These are phyloP conservation scores for Drosophila tsacasi DNA, from an alignment of 1,140 invertebrate species.

Conservation along the genomic window DNA sequence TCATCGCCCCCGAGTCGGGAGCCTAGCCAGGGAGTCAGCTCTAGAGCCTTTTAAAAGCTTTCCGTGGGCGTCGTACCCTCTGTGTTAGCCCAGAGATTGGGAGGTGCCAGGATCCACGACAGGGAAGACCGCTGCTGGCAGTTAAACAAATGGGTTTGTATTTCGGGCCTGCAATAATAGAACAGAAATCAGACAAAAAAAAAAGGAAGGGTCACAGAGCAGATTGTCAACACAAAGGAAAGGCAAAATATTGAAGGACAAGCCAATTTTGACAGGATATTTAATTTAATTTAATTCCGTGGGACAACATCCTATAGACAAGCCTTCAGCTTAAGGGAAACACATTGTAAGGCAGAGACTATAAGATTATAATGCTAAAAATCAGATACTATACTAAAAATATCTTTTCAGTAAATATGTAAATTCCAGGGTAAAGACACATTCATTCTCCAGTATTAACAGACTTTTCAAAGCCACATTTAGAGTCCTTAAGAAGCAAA, in stretches of 20 bases:
- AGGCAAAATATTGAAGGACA: not conserved
- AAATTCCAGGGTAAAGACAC: conserved; percentile 20
- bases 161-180: conserved; percentile 19
- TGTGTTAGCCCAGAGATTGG: conserved; percentile 1
- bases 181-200: conserved; percentile 7
- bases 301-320: not conserved
- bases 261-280: conserved; percentile 9
- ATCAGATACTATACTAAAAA: too few species aligned
- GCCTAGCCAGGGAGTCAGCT: not conserved
- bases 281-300: conserved; percentile 6
- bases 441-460: not conserved
- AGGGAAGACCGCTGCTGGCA: conserved; percentile 1
- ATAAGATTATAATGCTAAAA: not conserved
- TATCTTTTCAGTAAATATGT: not conserved
- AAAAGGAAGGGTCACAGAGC: conserved; percentile 13
- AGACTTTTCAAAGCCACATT: conserved; percentile 29
- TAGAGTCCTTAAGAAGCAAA: conserved; percentile 35
- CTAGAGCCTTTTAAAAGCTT: conserved; percentile 53
- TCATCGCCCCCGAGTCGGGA: conserved; percentile 35
- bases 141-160: conserved; percentile 27
- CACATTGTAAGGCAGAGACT: not conserved
- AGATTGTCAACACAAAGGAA: conserved; percentile 2
- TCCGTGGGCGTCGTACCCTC: conserved; percentile 35
- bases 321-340: too few species aligned
- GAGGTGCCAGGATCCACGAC: conserved; percentile 10